Evolutionary conservation across 23 tunicate genomes (phyloP), one percentile per base, ranked within the genome.

Genomic region (Corella eumyota): DNA sequence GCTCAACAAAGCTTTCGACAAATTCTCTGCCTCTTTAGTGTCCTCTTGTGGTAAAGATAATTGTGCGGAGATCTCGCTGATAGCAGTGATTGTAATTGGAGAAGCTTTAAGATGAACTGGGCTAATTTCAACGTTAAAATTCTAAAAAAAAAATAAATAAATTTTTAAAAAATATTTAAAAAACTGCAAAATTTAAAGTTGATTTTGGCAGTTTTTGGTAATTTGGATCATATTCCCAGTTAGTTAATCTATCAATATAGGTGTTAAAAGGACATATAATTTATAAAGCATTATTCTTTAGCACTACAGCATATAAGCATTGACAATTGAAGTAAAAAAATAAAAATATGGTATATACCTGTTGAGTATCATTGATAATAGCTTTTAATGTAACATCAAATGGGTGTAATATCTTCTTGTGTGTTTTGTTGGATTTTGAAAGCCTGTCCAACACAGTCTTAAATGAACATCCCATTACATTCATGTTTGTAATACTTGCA

Each of bases 51-150:
- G 61, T 19, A 83, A 68, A 33, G 62, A 46, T 34, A 84, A 25
- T 25, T 67, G 84, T 3, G 71, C 73, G 35, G 54, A 73, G 13
- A 47, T 60, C 33, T 84, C 94, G 31, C 75, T 73, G 17, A 84
- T 56, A 6, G 83, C 70, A 19, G 58, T 49, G 67, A 84, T 75
- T 24, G 76, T 62, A 17, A 65, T 57, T 23, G 94, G 94, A 1
- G 94, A 56, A 23, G 78, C 94, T 45, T 72, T 69, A 4, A 84
- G 24, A 29, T 72, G 78, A 28, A 84, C 65, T 4, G 75, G 68
- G 20, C 61, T 73, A 0, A 70, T 36, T 19, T 32, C 53, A 4
- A 84, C 72, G 36, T 63, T 58, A 57, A 75, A 68, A 47, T 75
- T 69, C 76, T 76, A 37, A 32, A 48, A 22, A 6, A 40, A 40